Evolutionary conservation across 2,113 vertebrate species (phyloP), one percentile per base, ranked within the genome.

Genomic region (Dromiciops gliroides): DNA sequence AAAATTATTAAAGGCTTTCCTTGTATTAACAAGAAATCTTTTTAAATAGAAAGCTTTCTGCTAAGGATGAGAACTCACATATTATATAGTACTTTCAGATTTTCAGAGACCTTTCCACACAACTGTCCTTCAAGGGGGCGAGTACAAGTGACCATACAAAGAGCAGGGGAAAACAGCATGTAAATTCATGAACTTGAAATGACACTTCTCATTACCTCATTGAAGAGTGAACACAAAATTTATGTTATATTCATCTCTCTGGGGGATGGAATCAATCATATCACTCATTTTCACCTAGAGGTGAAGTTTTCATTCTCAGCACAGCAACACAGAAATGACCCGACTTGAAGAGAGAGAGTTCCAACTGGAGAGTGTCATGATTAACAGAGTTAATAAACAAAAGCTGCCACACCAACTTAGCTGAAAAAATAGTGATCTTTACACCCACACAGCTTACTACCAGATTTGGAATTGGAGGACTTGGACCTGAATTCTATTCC

Each of bases 171-270:
- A 0, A 91, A 44, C 44, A 89, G 56, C 90, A 53, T 51, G 49
- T 91, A 97, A 96, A 97, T 92, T 60, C 89, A 89, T 52, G 67
- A 96, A 95, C 50, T 89, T 94, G 60, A 94, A 96, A 91, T 52
- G 92, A 94, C 8, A 67, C 10, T 83, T 95, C 26, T 91, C 5
- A 50, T 94, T 93, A 89, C 90, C 50, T 14, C 93, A 28, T 1
- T 95, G 51, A 90, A 93, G 92, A 93, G 24, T 52, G n/a, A 93
- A 91, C n/a, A 48, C 11, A 83, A 16, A 91, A 50, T 95, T 93
- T 94, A 92, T 51, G 31, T 93, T 92, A 83, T 91, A n/a, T 53
- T 56, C 60, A 24, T 96, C 75, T 95, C 75, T 83, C 89, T 96
- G 8, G 47, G 50, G 83, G 90, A 83, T 94, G 96, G 89, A 94